These are phyloP conservation scores for Callosobruchus maculatus DNA, from an alignment of 2,888 invertebrate genomes.

Conservation along the genomic window DNA sequence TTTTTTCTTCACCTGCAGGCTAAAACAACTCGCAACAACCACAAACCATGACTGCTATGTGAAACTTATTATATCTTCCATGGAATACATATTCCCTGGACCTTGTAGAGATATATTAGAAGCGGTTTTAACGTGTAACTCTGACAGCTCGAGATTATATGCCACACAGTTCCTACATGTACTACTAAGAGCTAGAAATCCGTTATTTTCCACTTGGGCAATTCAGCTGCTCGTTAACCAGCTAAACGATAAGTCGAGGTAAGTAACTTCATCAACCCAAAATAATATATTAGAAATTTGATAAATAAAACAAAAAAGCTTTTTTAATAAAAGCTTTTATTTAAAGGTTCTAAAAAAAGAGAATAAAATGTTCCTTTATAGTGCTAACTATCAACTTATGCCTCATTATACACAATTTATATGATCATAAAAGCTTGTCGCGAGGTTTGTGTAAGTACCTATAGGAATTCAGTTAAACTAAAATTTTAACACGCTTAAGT, in stretches of 20 bases:
- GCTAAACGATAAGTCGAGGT: constrained; percentile 71
- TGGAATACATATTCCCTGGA: constrained; percentile 81
- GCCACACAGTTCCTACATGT: constrained; percentile 89
- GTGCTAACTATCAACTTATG: too few relatives aligned
- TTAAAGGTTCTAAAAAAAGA: too few relatives aligned
- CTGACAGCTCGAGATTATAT: constrained; percentile 70
- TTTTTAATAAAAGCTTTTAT: too few relatives aligned
- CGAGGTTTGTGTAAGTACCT: too few relatives aligned
- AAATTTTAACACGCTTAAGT: too few relatives aligned
- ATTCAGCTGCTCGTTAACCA: constrained; percentile 80
- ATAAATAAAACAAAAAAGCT: too few relatives aligned
- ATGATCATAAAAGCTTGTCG: too few relatives aligned
- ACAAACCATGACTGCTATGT: constrained; percentile 90
- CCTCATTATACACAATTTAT: too few relatives aligned
- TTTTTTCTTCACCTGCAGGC: too few relatives aligned
- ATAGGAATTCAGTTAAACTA: too few relatives aligned
- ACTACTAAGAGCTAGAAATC: constrained; percentile 71
- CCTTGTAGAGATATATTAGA: constrained; percentile 55
- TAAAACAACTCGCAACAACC: constrained; percentile 74
- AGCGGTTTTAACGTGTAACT: constrained; percentile 55
- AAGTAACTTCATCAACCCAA: constrained; percentile 65
- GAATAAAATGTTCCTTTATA: too few relatives aligned
- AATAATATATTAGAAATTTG: not conserved
- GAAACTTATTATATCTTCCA: constrained; percentile 86
- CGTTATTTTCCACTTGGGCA: constrained; percentile 81